Conservation (phyloP, 2,888 invertebrate species). For the Aphrophora alni region DNA sequence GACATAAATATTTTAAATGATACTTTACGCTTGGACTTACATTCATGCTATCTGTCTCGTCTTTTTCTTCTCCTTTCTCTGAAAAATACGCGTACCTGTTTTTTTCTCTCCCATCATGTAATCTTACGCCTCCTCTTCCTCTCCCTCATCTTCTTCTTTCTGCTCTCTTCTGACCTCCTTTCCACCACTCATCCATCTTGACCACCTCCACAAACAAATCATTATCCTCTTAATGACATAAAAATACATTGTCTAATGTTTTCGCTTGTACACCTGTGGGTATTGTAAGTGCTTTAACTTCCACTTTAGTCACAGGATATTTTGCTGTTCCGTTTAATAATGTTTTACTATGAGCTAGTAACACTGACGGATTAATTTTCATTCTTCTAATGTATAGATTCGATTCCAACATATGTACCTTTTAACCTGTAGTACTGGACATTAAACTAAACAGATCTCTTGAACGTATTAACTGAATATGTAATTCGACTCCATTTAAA, state of each 20-base stretch:
- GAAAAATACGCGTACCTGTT: no score
- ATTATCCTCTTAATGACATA: no score
- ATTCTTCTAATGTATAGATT: slow-evolving; percentile 44
- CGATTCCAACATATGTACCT: slow-evolving; percentile 32
- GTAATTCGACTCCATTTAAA: slow-evolving; percentile 47
- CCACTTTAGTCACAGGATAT: slow-evolving; percentile 47
- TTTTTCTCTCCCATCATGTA: no score
- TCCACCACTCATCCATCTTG: no score
- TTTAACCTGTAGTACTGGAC: slow-evolving; percentile 34
- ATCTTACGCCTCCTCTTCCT: no score
- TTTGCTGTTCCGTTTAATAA: slow-evolving; percentile 46
- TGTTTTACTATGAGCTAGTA: slow-evolving; percentile 43
- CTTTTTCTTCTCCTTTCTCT: no score
- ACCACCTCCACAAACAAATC: no score
- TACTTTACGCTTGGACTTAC: no score
- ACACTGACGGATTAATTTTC: slow-evolving; percentile 48
- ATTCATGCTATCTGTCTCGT: no score
- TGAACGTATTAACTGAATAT: slow-evolving; percentile 43
- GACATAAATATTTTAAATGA: no score
- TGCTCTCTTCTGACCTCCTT: no score
- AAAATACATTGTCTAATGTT: slow-evolving; percentile 51
- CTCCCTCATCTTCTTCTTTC: no score
- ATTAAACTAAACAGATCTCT: slow-evolving; percentile 43
- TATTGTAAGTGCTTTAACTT: slow-evolving; percentile 49
- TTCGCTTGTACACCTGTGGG: slow-evolving; percentile 15